Conservation (phyloP, 2,113 vertebrate genomes). For the Sinosuthora webbiana region DNA sequence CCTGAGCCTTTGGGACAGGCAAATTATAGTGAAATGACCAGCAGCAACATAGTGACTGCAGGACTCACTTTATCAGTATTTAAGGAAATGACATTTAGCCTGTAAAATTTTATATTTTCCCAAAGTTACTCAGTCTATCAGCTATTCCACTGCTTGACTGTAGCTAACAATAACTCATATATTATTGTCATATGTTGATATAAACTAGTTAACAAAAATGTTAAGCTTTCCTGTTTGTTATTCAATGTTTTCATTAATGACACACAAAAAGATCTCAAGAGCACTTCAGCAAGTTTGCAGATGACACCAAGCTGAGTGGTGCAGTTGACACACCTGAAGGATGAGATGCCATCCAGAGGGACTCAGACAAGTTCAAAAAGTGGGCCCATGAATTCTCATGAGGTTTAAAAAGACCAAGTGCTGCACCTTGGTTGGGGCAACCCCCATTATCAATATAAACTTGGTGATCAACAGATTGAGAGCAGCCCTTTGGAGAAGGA, state of each 20-base stretch:
- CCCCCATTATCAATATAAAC: not conserved
- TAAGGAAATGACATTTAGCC: not conserved
- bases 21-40: not conserved
- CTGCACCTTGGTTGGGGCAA: not conserved
- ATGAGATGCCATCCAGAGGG: not conserved
- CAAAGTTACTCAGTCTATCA: not conserved
- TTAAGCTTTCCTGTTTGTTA: not conserved
- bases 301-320: not conserved
- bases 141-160: not conserved
- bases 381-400: no score
- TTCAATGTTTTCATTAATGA: not conserved
- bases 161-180: not conserved
- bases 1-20: rapidly evolving
- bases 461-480: not conserved
- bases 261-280: not conserved
- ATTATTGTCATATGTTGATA: not conserved
- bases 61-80: rapidly evolving
- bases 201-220: not conserved
- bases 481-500: not conserved
- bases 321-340: not conserved
- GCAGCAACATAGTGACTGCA: not conserved
- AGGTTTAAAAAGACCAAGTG: not conserved
- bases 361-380: not conserved
- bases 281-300: not conserved
- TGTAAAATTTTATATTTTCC: not conserved